Conservation (phyloP, 2,888 invertebrate species). For the Cephus pygmeus region DNA sequence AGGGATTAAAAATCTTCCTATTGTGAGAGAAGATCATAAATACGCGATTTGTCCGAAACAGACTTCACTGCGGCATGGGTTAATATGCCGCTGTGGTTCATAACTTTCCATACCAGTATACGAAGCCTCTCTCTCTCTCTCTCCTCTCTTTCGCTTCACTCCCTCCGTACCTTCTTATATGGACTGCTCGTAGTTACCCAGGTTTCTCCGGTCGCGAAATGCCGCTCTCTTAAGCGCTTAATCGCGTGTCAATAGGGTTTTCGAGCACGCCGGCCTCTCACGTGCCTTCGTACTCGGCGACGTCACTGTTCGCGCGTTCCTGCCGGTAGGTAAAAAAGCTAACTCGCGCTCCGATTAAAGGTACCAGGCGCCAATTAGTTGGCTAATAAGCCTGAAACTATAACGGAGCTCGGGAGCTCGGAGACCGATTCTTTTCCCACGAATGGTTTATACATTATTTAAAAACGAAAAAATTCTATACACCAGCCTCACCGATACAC, state of each 20-base stretch:
- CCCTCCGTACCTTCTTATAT: constrained; percentile 7
- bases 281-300: constrained; percentile 14
- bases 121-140: constrained; percentile 17
- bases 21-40: constrained; percentile 59
- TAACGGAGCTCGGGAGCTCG: not conserved
- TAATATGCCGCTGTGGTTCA: constrained; percentile 31
- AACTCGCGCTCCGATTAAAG: not conserved
- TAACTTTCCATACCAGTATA: constrained; percentile 14
- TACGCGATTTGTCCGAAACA: constrained; percentile 61
- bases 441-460: not conserved
- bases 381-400: not conserved
- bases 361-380: not conserved
- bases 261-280: constrained; percentile 18
- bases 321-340: not conserved
- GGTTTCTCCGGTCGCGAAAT: constrained; percentile 45
- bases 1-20: constrained; percentile 57
- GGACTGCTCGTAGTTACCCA: constrained; percentile 25
- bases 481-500: not conserved
- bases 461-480: not conserved
- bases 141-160: constrained; percentile 15
- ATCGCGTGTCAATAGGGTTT: constrained; percentile 43
- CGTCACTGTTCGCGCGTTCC: not conserved
- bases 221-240: constrained; percentile 47
- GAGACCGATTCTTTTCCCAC: not conserved
- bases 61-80: constrained; percentile 48